A percentile compares a stretch with the other conserved stretches of the same genome.
Evolutionary conservation across 2,888 invertebrate species (phyloP).

Genomic region (Plagodis dolabraria): DNA sequence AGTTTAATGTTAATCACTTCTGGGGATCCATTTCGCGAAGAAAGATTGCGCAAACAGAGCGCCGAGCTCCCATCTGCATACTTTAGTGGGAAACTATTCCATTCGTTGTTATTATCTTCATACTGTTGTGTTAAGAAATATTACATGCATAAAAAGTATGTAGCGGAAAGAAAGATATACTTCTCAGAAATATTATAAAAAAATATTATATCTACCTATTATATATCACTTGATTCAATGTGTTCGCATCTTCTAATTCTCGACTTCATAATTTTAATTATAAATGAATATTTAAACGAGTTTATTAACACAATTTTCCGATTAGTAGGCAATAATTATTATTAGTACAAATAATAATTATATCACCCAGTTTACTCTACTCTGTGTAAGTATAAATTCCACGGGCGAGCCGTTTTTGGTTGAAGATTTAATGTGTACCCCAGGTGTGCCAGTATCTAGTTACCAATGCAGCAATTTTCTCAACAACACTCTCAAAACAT

Average conservation of each 20-base stretch:
- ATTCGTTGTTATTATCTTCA: slow-evolving; percentile 21
- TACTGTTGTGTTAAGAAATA: slow-evolving; percentile 13
- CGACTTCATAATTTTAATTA: background rate
- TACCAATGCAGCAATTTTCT: slow-evolving; percentile 29
- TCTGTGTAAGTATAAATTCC: slow-evolving; percentile 14
- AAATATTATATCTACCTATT: too few species aligned
- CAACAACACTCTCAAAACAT: slow-evolving; percentile 19
- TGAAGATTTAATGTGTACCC: slow-evolving; percentile 30
- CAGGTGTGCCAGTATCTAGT: slow-evolving; percentile 28
- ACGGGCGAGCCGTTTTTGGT: slow-evolving; percentile 11
- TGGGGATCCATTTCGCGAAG: slow-evolving; percentile 25
- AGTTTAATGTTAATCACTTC: slow-evolving; percentile 27
- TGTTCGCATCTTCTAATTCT: too few species aligned
- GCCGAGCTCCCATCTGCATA: slow-evolving; percentile 20
- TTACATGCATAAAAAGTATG: slow-evolving; percentile 13
- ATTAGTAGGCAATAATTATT: background rate
- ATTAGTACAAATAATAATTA: slow-evolving; percentile 12
- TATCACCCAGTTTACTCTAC: slow-evolving; percentile 5
- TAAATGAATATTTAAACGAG: background rate
- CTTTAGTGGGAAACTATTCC: slow-evolving; percentile 22
- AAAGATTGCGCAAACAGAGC: slow-evolving; percentile 27
- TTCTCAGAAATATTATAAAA: slow-evolving; percentile 6
- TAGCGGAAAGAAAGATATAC: slow-evolving; percentile 1
- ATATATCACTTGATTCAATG: background rate
- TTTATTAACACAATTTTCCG: background rate